A percentile compares a stretch with the other conserved stretches of the same genome.
These are phyloP conservation scores for Danio choprae DNA, from an alignment of 2,797 vertebrate genomes.

Conservation along the genomic window DNA sequence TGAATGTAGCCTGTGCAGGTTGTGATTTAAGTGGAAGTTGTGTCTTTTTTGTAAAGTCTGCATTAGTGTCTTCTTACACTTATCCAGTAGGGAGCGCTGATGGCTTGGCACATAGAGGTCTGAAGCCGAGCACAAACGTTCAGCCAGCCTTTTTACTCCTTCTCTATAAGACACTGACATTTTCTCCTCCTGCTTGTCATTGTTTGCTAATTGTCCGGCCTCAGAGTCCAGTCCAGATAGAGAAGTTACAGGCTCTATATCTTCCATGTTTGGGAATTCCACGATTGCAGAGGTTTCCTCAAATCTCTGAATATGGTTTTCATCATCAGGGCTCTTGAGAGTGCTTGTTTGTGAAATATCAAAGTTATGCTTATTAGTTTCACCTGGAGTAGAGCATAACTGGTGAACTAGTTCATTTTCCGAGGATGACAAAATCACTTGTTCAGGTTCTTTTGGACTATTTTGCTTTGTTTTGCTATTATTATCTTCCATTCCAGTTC, in stretches of 20 bases:
- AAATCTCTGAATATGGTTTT: constrained; percentile 1
- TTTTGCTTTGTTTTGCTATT: constrained; percentile 52
- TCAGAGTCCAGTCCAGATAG: constrained; percentile 31
- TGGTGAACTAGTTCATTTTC: constrained; percentile 56
- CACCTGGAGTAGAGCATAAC: constrained; percentile 46
- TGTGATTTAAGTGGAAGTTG: constrained; percentile 69
- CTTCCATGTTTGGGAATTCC: constrained; percentile 4
- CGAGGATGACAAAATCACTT: constrained; percentile 52
- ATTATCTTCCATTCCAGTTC: not conserved
- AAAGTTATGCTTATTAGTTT: not conserved
- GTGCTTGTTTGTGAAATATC: constrained; percentile 9
- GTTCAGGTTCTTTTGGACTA: constrained; percentile 57
- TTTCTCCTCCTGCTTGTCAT: not conserved
- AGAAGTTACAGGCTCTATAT: not conserved
- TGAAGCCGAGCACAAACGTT: constrained; percentile 64
- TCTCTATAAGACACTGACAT: constrained; percentile 9
- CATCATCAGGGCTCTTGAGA: not conserved
- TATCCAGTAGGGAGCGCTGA: constrained; percentile 63
- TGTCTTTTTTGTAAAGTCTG: constrained; percentile 69
- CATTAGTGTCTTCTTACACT: constrained; percentile 72
- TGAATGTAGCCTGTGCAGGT: constrained; percentile 63
- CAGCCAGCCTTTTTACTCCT: constrained; percentile 61
- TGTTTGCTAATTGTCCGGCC: constrained; percentile 22
- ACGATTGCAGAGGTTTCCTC: not conserved
- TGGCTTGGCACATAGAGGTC: constrained; percentile 56